Evolutionary conservation across 2,888 invertebrate species (phyloP).

Genomic region (Emmelina monodactyla): DNA sequence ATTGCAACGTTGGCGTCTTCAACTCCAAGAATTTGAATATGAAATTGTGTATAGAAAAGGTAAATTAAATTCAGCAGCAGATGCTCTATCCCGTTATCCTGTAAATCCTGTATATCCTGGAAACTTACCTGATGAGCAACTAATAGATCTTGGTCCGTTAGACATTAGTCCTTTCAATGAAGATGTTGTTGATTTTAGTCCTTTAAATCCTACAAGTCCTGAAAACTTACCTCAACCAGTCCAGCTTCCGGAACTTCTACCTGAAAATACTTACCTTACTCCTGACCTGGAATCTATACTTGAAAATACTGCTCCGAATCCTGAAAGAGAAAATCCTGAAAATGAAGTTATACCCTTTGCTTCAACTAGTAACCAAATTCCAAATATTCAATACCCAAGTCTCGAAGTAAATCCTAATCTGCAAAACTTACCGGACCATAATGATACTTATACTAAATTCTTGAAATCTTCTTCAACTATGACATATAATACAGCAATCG

Average conservation of each 20-base stretch:
- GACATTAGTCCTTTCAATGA: background rate
- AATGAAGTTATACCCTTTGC: background rate
- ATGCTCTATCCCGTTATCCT: background rate
- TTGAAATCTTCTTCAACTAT: background rate
- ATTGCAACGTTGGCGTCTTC: conserved; percentile 13
- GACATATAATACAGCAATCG: conserved; percentile 13
- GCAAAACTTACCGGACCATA: background rate
- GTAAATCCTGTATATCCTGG: background rate
- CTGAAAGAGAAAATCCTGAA: background rate
- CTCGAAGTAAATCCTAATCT: background rate
- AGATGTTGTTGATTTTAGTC: background rate
- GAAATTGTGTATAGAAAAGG: conserved; percentile 12
- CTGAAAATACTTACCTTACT: background rate
- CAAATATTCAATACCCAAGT: too few relatives aligned
- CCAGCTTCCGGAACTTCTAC: background rate
- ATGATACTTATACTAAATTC: background rate
- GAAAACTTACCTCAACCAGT: background rate
- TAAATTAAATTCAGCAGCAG: background rate
- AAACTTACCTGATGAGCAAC: background rate
- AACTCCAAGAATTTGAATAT: conserved; percentile 14
- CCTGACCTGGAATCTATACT: background rate
- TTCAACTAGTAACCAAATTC: background rate
- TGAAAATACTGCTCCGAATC: background rate
- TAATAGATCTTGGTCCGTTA: background rate
- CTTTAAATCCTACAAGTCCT: background rate